These are phyloP conservation scores for Azemiops feae DNA, from an alignment of 2,113 vertebrate genomes.

Conservation along the genomic window DNA sequence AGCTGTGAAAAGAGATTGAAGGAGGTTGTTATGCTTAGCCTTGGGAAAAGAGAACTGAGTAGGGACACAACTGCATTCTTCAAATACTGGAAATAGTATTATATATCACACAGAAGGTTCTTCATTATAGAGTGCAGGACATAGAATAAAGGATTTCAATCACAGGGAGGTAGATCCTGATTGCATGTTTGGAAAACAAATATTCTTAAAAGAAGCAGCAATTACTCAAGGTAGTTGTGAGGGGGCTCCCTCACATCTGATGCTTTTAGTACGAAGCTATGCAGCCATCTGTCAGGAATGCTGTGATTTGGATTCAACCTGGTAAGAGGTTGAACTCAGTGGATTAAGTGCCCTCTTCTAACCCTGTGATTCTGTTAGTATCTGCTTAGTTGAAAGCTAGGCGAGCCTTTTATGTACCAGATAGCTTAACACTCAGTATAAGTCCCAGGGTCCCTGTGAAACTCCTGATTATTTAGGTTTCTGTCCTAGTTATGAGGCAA, in stretches of 20 bases:
- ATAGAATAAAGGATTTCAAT: background rate
- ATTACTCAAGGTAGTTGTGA: background rate
- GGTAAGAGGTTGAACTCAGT: background rate
- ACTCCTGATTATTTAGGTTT: background rate
- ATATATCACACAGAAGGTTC: background rate
- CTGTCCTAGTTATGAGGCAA: background rate
- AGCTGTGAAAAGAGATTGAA: background rate
- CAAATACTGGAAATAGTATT: background rate
- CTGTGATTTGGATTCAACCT: background rate
- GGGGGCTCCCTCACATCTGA: background rate
- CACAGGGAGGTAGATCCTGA: background rate
- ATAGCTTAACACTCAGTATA: background rate
- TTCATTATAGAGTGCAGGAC: background rate
- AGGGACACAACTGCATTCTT: background rate
- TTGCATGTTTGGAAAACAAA: background rate
- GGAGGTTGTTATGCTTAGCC: background rate
- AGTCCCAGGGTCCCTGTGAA: background rate
- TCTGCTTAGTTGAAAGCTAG: background rate
- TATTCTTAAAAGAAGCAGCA: background rate
- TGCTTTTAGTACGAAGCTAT: background rate
- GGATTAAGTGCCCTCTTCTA: background rate
- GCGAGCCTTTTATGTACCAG: background rate
- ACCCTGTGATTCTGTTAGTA: background rate
- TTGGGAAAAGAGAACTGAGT: background rate
- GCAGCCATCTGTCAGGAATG: background rate